phyloP scores from a whole-genome alignment of 2,888 invertebrate species.

The Mythimna vitellina region DNA sequence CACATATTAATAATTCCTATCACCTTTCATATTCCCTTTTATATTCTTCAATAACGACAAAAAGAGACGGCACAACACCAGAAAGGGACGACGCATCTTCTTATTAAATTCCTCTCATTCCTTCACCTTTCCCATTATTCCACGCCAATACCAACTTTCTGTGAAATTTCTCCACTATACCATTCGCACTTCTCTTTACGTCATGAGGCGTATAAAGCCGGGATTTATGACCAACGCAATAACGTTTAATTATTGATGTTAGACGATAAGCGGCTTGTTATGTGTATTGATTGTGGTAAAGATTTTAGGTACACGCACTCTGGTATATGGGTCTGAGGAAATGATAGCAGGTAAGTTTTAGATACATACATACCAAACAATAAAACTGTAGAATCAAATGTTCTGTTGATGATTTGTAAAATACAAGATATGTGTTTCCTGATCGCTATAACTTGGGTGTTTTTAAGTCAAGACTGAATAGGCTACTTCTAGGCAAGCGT shows the following conservation, averaged over 20 bases:
- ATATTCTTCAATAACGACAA: conserved; percentile 6
- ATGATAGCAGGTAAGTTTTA: background rate
- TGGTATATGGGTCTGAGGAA: background rate
- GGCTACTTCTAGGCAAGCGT: too few relatives aligned
- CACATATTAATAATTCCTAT: too few relatives aligned
- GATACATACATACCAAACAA: too few relatives aligned
- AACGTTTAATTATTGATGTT: conserved; percentile 74
- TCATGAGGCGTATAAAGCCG: conserved; percentile 54
- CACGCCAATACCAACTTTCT: conserved; percentile 3
- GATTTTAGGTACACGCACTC: conserved; percentile 37
- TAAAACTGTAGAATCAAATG: too few relatives aligned
- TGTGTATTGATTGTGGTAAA: conserved; percentile 44
- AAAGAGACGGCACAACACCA: conserved; percentile 23
- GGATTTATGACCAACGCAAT: conserved; percentile 69
- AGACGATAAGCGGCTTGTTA: conserved; percentile 61
- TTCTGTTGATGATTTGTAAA: too few relatives aligned
- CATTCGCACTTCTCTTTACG: conserved; percentile 39
- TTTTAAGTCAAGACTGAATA: too few relatives aligned
- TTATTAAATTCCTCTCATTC: conserved; percentile 50
- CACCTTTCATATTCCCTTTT: background rate
- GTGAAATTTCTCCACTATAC: conserved; percentile 25
- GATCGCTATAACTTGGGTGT: too few relatives aligned
- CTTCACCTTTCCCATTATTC: conserved; percentile 32
- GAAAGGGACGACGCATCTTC: conserved; percentile 28
- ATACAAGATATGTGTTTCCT: too few relatives aligned